Base-by-base conservation (phyloP, 2,797 vertebrate genomes). In the Columba guinea region DNA sequence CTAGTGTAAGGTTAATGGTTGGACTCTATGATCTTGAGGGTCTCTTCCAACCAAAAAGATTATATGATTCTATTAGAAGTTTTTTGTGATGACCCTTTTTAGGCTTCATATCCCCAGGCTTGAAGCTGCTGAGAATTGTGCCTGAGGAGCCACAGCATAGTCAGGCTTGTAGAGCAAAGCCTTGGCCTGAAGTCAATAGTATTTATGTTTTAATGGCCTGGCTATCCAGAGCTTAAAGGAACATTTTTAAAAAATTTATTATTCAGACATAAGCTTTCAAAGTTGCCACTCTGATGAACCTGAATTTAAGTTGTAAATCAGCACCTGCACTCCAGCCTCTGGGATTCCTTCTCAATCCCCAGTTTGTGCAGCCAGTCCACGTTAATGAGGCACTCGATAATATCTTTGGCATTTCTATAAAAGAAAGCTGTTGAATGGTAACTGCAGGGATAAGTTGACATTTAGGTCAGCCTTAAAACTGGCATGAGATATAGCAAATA, bases 331-430 rank as follows among this genome's bases (percentile, higher is more conserved):
- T 84, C 70, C 80, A 89, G 81, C 71, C 92, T 79, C 75, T 94
- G 90, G 88, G 90, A 74, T 82, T 95, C 71, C 78, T 83, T 85
- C 95, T 97, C 94, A 95, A 95, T 90, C 81, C 90, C 78, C 58
- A 87, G 93, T 62, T 90, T 97, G 96, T 96, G 88, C 90, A 91
- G 91, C 90, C 87, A 89, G 95, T 67, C 86, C 91, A 77, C 93
- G 48, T 96, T 96, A 96, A 94, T 58, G 86, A 95, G 91, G 95
- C 88, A 90, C 74, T 91, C 3, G 77, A 93, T 96, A 97, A 96
- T 96, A 95, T 94, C 95, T 96, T 96, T 97, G 94, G 94, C 95
- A 95, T 94, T 95, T 88, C 94, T 93, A 91, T 97, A 94, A 97
- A 97, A 97, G 96, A 93, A 94, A 95, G 71, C 92, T 92, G 90